phyloP scores from a whole-genome alignment of 2,888 invertebrate genomes.

The Protodeltote pygarga region DNA sequence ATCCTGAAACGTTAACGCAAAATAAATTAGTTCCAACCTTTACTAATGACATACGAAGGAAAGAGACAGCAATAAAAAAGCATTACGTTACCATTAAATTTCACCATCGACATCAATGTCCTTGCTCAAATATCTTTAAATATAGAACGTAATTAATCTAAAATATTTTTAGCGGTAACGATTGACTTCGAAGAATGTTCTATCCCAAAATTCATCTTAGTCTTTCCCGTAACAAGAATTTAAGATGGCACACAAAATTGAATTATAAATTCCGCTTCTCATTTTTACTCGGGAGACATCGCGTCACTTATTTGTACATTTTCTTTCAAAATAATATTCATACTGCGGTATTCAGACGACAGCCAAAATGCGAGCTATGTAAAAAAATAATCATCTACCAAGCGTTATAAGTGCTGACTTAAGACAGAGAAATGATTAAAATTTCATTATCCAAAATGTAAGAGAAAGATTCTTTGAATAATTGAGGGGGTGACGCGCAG shows the following conservation, averaged over 20 bases:
- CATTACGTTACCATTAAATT: no score
- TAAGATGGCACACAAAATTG: slow-evolving; percentile 4
- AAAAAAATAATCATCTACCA: slow-evolving; percentile 54
- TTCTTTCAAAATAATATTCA: not conserved
- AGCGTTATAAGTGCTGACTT: slow-evolving; percentile 62
- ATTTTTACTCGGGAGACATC: slow-evolving; percentile 1
- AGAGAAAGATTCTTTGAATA: slow-evolving; percentile 77
- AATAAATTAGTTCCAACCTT: no score
- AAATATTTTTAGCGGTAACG: slow-evolving; percentile 8
- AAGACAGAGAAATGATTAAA: slow-evolving; percentile 70
- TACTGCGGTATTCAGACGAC: not conserved
- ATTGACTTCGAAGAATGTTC: slow-evolving; percentile 5
- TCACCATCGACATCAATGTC: no score
- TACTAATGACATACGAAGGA: no score
- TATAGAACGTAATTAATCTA: not conserved
- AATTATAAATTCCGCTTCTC: slow-evolving; percentile 6
- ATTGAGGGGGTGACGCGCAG: slow-evolving; percentile 66
- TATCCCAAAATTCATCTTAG: not conserved
- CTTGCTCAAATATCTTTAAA: not conserved
- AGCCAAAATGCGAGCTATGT: slow-evolving; percentile 18
- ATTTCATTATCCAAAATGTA: slow-evolving; percentile 78
- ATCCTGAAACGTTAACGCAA: no score
- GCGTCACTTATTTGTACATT: slow-evolving; percentile 3
- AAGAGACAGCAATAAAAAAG: no score
- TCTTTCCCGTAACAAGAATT: slow-evolving; percentile 15